These are phyloP conservation scores for Serrognathus titanus DNA, from an alignment of 2,888 invertebrate species.

Conservation along the genomic window DNA sequence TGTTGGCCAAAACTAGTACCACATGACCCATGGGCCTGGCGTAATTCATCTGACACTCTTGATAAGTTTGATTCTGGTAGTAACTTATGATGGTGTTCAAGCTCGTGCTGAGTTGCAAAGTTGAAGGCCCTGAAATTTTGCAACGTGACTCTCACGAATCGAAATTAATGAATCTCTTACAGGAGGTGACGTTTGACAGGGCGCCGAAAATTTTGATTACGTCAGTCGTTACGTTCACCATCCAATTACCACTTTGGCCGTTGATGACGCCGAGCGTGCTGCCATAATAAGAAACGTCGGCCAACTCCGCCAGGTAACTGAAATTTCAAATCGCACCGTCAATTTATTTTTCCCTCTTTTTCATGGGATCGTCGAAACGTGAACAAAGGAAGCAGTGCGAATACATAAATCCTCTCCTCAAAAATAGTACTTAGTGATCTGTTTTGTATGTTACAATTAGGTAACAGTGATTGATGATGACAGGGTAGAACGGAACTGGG, in stretches of 20 bases:
- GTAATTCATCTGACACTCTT: constrained; percentile 39
- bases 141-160: neutral
- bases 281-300: constrained; percentile 58
- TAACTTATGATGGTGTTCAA: constrained; percentile 51
- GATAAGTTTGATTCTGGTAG: constrained; percentile 49
- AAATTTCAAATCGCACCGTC: constrained; percentile 19
- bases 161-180: constrained; percentile 8
- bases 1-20: constrained; percentile 54
- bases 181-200: constrained; percentile 7
- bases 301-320: constrained; percentile 57
- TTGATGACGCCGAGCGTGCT: constrained; percentile 62
- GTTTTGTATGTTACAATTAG: too few species aligned
- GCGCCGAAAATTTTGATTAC: constrained; percentile 47
- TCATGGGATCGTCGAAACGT: too few species aligned
- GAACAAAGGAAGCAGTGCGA: too few species aligned
- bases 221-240: constrained; percentile 58
- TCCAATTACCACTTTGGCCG: constrained; percentile 60
- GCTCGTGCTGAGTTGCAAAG: constrained; percentile 52
- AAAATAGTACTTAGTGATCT: too few species aligned
- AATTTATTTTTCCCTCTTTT: too few species aligned
- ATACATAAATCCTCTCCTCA: too few species aligned
- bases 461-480: too few species aligned
- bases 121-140: constrained; percentile 53
- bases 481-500: too few species aligned
- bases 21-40: constrained; percentile 52